Percentiles rank a stretch among this genome's conserved stretches.
phyloP scores from a whole-genome alignment of 2,797 vertebrate genomes.

The Pangasius larnaudii region DNA sequence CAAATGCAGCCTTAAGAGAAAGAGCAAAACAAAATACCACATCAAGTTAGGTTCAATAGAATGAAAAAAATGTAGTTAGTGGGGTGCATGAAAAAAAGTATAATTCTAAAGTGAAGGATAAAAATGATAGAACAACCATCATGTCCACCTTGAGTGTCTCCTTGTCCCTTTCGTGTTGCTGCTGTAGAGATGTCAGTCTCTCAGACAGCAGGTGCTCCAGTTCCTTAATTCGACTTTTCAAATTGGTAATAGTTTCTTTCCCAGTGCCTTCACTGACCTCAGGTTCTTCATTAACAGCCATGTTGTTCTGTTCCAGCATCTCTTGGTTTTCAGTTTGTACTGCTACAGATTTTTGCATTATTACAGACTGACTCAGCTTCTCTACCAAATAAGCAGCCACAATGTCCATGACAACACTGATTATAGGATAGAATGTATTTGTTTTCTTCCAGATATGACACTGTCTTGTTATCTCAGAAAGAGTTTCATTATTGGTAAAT shows the following conservation, averaged over 20 bases:
- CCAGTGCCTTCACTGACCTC: slow-evolving; percentile 8
- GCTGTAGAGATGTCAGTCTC: slow-evolving; percentile 15
- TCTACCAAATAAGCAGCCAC: slow-evolving; percentile 54
- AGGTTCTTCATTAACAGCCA: not conserved
- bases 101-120: not conserved
- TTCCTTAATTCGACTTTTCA: slow-evolving; percentile 61
- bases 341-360: not conserved
- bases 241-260: not conserved
- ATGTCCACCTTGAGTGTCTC: slow-evolving; percentile 13
- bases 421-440: slow-evolving; percentile 34
- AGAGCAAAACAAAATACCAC: not conserved
- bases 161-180: slow-evolving; percentile 19
- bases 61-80: not conserved
- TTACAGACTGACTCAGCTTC: not conserved
- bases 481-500: slow-evolving; percentile 25
- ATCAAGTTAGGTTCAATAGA: not conserved
- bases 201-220: slow-evolving; percentile 61
- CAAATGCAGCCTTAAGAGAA: not conserved
- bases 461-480: slow-evolving; percentile 12
- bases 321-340: slow-evolving; percentile 35
- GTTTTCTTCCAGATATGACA: not conserved
- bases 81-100: not conserved
- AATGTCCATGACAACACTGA: slow-evolving; percentile 61
- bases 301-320: slow-evolving; percentile 2
- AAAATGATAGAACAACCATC: not conserved